Conservation (phyloP, 2,888 invertebrate genomes). For the Acrobeloides nanus region DNA sequence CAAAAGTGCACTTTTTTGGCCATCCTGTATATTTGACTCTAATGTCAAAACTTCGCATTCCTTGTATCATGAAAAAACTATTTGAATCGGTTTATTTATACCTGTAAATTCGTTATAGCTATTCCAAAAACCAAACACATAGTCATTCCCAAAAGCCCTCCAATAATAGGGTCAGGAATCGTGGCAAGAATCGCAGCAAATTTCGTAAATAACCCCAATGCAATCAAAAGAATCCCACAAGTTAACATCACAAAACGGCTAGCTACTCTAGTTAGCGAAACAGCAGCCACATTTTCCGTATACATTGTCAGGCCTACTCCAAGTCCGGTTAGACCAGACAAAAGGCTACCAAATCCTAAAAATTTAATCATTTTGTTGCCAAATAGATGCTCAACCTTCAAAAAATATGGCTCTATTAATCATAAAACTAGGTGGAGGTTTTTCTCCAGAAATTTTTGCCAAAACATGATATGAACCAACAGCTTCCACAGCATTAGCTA, state of each 20-base stretch:
- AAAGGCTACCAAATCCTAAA: constrained; percentile 31
- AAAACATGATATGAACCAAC: constrained; percentile 35
- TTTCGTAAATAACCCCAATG: constrained; percentile 37
- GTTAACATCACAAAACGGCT: constrained; percentile 41
- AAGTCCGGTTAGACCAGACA: constrained; percentile 36
- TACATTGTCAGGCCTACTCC: constrained; percentile 46
- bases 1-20: too few relatives aligned
- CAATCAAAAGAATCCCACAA: constrained; percentile 36
- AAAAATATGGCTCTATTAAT: constrained; percentile 42
- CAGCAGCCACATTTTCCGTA: constrained; percentile 41
- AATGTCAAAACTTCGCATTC: not conserved
- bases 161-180: constrained; percentile 44
- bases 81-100: constrained; percentile 12
- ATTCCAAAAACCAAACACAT: constrained; percentile 47
- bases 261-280: constrained; percentile 41
- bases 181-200: constrained; percentile 40
- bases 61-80: not conserved
- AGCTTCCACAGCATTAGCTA: constrained; percentile 39
- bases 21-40: too few relatives aligned
- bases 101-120: constrained; percentile 38
- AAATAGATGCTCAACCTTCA: constrained; percentile 28
- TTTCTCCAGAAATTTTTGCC: constrained; percentile 32
- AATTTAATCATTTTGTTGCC: not conserved
- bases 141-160: constrained; percentile 42
- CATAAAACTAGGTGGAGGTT: constrained; percentile 33